These are phyloP conservation scores for Leptoteleia sp. DNA, from an alignment of 1,140 invertebrate genomes.

Conservation along the genomic window DNA sequence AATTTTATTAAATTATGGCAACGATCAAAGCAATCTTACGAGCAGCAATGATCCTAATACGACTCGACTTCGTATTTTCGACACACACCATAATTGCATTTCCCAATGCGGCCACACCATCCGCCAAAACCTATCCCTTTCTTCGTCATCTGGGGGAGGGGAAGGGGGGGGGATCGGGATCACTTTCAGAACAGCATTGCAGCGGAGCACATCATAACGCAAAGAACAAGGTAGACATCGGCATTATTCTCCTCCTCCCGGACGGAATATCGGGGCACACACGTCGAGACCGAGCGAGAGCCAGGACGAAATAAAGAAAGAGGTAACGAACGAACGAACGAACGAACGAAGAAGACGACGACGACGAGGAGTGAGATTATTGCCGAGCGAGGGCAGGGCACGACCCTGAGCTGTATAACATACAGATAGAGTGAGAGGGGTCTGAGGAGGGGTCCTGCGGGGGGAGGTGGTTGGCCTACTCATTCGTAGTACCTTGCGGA, in stretches of 20 bases:
- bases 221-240: conserved; percentile 46
- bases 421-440: conserved; percentile 9
- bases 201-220: conserved; percentile 41
- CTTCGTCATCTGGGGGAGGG: too few relatives aligned
- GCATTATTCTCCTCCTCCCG: conserved; percentile 27
- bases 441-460: not conserved
- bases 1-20: too few relatives aligned
- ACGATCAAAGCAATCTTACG: too few relatives aligned
- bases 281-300: conserved; percentile 59
- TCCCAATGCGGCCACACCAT: too few relatives aligned
- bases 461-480: conserved; percentile 22
- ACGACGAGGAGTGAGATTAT: conserved; percentile 72
- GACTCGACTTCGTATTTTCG: too few relatives aligned
- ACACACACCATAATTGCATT: too few relatives aligned
- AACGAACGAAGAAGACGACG: conserved; percentile 36
- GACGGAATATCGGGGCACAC: conserved; percentile 69
- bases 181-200: conserved; percentile 30
- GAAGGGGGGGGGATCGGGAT: conserved; percentile 22
- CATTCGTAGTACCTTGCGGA: conserved; percentile 55
- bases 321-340: too few relatives aligned
- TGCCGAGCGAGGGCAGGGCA: conserved; percentile 78
- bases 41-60: too few relatives aligned
- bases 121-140: too few relatives aligned
- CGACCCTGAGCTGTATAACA: conserved; percentile 76
- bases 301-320: conserved; percentile 61